phyloP scores from a whole-genome alignment of 2,888 invertebrate species.

The Eupithecia pulchellata region DNA sequence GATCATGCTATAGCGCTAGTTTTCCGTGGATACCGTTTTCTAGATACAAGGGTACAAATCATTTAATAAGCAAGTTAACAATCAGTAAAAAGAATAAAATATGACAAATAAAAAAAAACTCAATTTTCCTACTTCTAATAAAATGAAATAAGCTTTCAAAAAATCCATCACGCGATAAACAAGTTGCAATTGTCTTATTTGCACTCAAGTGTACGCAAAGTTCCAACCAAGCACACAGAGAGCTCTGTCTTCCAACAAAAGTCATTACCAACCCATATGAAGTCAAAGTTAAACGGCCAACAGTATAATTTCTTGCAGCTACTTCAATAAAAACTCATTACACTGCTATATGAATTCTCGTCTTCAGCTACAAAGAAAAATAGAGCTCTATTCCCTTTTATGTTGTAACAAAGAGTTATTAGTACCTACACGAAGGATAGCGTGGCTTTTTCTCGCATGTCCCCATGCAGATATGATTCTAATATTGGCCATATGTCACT shows the following conservation, averaged over 20 bases:
- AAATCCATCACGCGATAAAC: neutral
- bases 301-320: constrained; percentile 30
- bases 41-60: no score
- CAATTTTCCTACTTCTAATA: neutral
- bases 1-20: no score
- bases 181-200: neutral
- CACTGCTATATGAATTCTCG: constrained; percentile 24
- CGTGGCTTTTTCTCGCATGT: constrained; percentile 73
- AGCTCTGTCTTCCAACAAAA: constrained; percentile 30
- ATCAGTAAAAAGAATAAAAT: no score
- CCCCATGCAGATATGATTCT: constrained; percentile 66
- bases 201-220: neutral
- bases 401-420: constrained; percentile 67
- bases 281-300: constrained; percentile 19
- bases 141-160: neutral
- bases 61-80: no score
- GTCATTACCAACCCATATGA: constrained; percentile 16
- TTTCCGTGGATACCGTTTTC: no score
- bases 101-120: no score
- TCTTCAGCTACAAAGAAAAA: constrained; percentile 46
- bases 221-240: neutral
- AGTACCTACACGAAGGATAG: constrained; percentile 66
- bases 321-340: constrained; percentile 38
- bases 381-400: constrained; percentile 40
- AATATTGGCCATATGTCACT: constrained; percentile 83